phyloP scores from a whole-genome alignment of 2,797 vertebrate genomes.

The Cyclura pinguis region DNA sequence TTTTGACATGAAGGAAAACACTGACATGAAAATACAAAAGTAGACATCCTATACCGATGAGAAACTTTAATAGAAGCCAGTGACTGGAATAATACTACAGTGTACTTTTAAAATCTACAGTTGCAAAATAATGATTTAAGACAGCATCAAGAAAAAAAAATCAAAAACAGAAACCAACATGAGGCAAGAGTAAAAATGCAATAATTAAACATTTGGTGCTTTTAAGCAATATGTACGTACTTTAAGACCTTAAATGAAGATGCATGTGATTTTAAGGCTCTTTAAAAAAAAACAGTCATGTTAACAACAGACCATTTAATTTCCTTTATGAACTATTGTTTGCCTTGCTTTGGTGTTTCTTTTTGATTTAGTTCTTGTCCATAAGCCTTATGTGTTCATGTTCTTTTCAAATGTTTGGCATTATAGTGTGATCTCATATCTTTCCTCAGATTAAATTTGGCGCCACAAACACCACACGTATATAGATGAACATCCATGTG shows the following conservation, averaged over 20 bases:
- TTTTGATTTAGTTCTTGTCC: conserved; percentile 74
- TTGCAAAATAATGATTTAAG: conserved; percentile 82
- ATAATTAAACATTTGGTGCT: conserved; percentile 79
- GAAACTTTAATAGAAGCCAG: conserved; percentile 82
- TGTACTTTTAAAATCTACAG: conserved; percentile 80
- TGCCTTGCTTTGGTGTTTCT: conserved; percentile 84
- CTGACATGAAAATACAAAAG: conserved; percentile 78
- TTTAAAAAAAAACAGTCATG: conserved; percentile 72
- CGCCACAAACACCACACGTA: conserved; percentile 96
- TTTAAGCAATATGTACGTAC: conserved; percentile 77
- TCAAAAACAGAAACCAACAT: conserved; percentile 80
- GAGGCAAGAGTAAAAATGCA: conserved; percentile 82
- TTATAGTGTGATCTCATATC: conserved; percentile 99
- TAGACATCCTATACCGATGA: conserved; percentile 77
- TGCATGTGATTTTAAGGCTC: conserved; percentile 77
- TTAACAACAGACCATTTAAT: conserved; percentile 64
- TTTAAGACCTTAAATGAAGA: conserved; percentile 81
- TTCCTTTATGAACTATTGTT: conserved; percentile 77
- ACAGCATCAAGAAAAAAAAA: conserved; percentile 73
- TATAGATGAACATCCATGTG: conserved; percentile 99
- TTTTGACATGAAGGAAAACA: conserved; percentile 74
- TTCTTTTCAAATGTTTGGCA: conserved; percentile 92
- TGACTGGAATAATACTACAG: conserved; percentile 76
- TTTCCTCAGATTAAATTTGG: conserved; percentile 98
- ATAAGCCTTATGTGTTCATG: conserved; percentile 77